Percentiles rank a stretch among this genome's conserved stretches.
Conservation (phyloP, 2,797 vertebrate species). For the Falco biarmicus region DNA sequence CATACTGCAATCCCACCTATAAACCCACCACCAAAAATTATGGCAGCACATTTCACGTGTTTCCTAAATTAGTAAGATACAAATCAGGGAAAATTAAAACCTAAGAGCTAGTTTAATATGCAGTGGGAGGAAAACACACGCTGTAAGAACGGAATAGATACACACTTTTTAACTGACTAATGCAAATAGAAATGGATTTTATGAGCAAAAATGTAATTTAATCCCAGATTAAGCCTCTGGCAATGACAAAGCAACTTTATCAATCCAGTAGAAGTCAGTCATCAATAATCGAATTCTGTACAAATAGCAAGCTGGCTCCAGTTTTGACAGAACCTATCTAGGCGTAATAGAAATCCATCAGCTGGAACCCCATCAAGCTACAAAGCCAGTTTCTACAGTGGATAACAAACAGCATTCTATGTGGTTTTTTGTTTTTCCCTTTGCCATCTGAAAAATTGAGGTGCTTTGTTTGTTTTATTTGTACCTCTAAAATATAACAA, state of each 20-base stretch:
- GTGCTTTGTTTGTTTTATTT: neutral
- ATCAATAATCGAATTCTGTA: slow-evolving; percentile 44
- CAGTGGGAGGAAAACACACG: slow-evolving; percentile 36
- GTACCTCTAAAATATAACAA: neutral
- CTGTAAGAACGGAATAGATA: slow-evolving; percentile 8
- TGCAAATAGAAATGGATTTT: slow-evolving; percentile 70
- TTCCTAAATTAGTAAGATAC: neutral
- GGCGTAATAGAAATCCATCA: slow-evolving; percentile 42
- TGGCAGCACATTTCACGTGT: neutral
- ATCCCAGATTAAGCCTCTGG: slow-evolving; percentile 67
- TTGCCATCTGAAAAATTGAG: neutral
- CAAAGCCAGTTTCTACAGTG: neutral
- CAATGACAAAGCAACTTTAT: slow-evolving; percentile 49
- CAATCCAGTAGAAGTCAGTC: slow-evolving; percentile 33
- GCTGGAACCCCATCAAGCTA: neutral
- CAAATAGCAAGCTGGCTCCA: slow-evolving; percentile 14
- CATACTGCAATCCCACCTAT: neutral
- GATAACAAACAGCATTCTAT: neutral
- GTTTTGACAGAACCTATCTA: neutral
- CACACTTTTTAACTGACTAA: slow-evolving; percentile 61
- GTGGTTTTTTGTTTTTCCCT: neutral
- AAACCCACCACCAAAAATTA: neutral
- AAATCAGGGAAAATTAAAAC: slow-evolving; percentile 29
- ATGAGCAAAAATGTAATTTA: slow-evolving; percentile 66
- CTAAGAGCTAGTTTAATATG: slow-evolving; percentile 19